Base-by-base conservation (phyloP, 2,113 vertebrate species). In the Corythornis cristatus region DNA sequence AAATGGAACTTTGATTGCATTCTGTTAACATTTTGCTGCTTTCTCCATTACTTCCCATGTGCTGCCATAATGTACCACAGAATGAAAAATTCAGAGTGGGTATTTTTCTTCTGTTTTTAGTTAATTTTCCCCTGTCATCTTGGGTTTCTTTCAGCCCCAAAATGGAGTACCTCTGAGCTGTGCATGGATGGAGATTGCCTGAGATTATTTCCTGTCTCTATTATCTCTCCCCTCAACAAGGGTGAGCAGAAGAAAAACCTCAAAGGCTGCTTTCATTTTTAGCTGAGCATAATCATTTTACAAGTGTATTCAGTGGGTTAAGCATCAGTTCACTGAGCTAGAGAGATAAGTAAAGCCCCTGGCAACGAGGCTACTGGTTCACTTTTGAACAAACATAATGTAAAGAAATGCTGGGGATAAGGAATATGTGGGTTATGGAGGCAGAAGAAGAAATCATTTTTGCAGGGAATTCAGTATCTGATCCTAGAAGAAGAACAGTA, bases 191-290 rank as follows among this genome's bases (percentile, higher is more conserved):
- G 4, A 54, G 26, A 60, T 60, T 26, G 37, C 29, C 13, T 3
- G 4, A 80, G 79, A n/a, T 42, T 56, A 37, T 81, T 96, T 95
- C 86, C 77, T 88, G 74, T 37, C 75, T 78, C 62, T 88, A 2
- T 60, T 80, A 61, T 86, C 76, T 82, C 66, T 78, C 65, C 37
- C 8, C 31, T 60, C 45, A 45, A 4, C 11, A 4, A 74, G 28
- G 57, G 25, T 4, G 33, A 57, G 51, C 3, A 18, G 31, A 79
- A 46, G 67, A 40, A 86, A 74, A 92, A 72, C 87, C 93, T 94
- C 89, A 95, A 77, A 94, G 77, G 57, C 50, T 11, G 9, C 48
- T 90, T 89, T 90, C 92, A 53, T 93, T 96, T 94, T 91, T 74
- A 90, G 93, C 89, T 75, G 40, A 57, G 79, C 48, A 15, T 7